Conservation (phyloP, 2,797 vertebrate species). For the Thripadectes ignobilis region DNA sequence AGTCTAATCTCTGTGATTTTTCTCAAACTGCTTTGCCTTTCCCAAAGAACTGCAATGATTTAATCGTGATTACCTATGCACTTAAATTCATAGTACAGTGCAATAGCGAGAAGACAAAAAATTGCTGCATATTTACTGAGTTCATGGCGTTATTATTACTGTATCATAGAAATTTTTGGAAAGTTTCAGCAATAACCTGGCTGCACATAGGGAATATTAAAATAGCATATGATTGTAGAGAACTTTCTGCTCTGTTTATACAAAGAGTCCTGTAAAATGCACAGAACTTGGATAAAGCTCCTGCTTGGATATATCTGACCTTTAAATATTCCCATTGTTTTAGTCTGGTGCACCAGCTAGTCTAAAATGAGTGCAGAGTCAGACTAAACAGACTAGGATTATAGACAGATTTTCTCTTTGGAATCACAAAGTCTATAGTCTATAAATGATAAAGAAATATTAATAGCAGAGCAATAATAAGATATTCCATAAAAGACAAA, state of each 20-base stretch:
- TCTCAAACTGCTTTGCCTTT: background rate
- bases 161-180: background rate
- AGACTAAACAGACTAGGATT: background rate
- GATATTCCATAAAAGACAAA: background rate
- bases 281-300: background rate
- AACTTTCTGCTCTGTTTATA: background rate
- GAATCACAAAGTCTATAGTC: background rate
- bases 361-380: background rate
- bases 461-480: background rate
- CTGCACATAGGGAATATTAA: background rate
- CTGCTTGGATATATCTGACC: background rate
- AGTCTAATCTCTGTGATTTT: constrained; percentile 4
- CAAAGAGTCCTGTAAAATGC: background rate
- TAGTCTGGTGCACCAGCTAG: background rate
- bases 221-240: background rate
- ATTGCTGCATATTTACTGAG: background rate
- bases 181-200: background rate
- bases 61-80: background rate
- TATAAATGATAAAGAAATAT: background rate
- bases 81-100: background rate
- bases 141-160: background rate
- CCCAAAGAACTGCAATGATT: background rate
- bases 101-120: background rate
- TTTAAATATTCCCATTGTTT: background rate
- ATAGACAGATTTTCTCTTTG: background rate